These are phyloP conservation scores for Bolinopsis microptera DNA, from an alignment of 37 sponge, comb jelly and placozoan genomes.

Conservation along the genomic window DNA sequence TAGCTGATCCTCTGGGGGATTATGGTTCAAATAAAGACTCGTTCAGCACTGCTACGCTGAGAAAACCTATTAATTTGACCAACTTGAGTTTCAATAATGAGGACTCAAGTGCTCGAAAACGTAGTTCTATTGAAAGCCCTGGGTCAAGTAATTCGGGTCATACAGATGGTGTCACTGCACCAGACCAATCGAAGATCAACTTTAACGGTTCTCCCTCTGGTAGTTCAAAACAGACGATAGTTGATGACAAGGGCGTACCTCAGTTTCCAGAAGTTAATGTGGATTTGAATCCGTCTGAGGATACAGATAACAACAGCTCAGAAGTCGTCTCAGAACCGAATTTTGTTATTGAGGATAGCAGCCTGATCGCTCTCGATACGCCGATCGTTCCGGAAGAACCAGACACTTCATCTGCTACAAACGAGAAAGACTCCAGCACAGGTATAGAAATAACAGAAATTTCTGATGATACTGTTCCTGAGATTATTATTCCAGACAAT, in stretches of 20 bases:
- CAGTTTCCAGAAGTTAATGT: not conserved
- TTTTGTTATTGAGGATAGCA: not conserved
- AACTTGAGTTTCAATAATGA: not conserved
- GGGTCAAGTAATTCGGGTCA: not conserved
- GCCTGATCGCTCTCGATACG: not conserved
- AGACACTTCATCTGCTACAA: not conserved
- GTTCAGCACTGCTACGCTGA: not conserved
- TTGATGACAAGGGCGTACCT: not conserved
- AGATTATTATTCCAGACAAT: not conserved
- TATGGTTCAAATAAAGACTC: not conserved
- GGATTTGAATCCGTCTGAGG: not conserved
- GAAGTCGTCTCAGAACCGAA: not conserved
- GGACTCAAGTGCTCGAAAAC: not conserved
- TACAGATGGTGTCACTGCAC: not conserved
- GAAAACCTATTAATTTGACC: not conserved
- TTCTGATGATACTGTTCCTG: not conserved
- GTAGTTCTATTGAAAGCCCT: not conserved
- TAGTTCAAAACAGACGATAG: not conserved
- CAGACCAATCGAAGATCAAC: not conserved
- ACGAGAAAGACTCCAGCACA: not conserved
- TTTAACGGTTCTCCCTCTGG: not conserved
- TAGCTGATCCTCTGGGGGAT: not conserved
- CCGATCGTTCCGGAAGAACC: not conserved
- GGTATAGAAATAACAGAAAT: not conserved
- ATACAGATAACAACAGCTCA: not conserved